Conservation (phyloP, 2,888 invertebrate genomes). For the Frankliniella fusca region DNA sequence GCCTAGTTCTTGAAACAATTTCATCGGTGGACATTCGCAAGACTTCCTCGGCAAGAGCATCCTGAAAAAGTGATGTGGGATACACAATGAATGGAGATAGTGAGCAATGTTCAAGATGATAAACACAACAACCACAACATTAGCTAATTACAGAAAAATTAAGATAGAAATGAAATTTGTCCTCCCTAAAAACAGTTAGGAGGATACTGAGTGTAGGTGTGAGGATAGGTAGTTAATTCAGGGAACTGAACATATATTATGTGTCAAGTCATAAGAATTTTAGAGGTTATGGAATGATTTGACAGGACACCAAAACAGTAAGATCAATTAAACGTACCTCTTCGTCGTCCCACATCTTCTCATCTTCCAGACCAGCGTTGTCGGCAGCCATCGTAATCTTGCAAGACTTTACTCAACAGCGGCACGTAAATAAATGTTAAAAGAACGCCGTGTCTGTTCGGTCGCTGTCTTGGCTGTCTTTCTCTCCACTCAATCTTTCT, state of each 20-base stretch:
- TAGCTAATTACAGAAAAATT: background rate
- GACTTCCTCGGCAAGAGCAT: constrained; percentile 79
- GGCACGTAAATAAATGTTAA: too few relatives aligned
- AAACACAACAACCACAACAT: background rate
- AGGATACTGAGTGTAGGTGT: background rate
- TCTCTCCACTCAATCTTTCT: too few relatives aligned
- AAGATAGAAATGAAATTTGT: background rate
- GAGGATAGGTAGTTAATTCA: too few relatives aligned
- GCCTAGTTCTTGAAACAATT: constrained; percentile 82
- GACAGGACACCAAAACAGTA: background rate
- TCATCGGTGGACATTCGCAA: constrained; percentile 91
- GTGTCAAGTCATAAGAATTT: background rate
- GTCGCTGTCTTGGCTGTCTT: too few relatives aligned
- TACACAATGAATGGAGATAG: background rate
- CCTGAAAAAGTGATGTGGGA: constrained; percentile 48
- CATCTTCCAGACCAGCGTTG: constrained; percentile 44
- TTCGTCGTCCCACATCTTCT: constrained; percentile 49
- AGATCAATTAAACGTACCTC: constrained; percentile 43
- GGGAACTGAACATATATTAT: background rate
- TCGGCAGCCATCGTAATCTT: constrained; percentile 18
- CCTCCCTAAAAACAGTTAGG: background rate
- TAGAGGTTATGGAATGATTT: background rate
- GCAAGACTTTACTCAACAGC: too few relatives aligned
- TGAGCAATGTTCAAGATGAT: background rate
- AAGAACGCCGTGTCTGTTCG: too few relatives aligned